phyloP scores from a whole-genome alignment of 2,888 invertebrate genomes.

The Mechanitis messenoides region DNA sequence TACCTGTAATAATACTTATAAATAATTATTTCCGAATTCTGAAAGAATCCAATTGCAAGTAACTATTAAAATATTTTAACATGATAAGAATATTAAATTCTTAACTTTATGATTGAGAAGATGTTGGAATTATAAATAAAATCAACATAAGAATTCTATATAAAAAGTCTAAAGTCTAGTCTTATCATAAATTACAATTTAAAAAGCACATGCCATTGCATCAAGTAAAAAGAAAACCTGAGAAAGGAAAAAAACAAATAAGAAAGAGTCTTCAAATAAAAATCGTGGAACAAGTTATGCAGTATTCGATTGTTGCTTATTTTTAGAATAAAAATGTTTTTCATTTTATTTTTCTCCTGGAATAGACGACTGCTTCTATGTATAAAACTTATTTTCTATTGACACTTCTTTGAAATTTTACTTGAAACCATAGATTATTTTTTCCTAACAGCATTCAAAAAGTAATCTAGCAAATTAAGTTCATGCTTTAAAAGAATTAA shows the following conservation, averaged over 20 bases:
- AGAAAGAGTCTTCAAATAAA: background rate
- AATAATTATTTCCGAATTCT: too few relatives aligned
- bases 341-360: background rate
- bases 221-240: background rate
- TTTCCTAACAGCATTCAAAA: too few relatives aligned
- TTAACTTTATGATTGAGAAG: too few relatives aligned
- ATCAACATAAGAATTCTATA: too few relatives aligned
- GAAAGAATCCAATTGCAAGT: too few relatives aligned
- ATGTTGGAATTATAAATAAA: too few relatives aligned
- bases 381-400: background rate
- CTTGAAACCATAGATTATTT: background rate
- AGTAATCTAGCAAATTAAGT: too few relatives aligned
- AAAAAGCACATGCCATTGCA: background rate
- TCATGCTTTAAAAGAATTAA: too few relatives aligned
- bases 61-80: too few relatives aligned
- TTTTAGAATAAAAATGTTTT: background rate
- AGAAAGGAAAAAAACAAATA: background rate
- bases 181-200: background rate
- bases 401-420: background rate
- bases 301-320: background rate
- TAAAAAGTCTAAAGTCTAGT: too few relatives aligned
- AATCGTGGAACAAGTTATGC: background rate
- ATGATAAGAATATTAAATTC: too few relatives aligned
- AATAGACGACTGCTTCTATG: background rate
- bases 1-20: too few relatives aligned